These are phyloP conservation scores for Gallinago nigripennis DNA, from an alignment of 2,797 vertebrate genomes.

Conservation along the genomic window DNA sequence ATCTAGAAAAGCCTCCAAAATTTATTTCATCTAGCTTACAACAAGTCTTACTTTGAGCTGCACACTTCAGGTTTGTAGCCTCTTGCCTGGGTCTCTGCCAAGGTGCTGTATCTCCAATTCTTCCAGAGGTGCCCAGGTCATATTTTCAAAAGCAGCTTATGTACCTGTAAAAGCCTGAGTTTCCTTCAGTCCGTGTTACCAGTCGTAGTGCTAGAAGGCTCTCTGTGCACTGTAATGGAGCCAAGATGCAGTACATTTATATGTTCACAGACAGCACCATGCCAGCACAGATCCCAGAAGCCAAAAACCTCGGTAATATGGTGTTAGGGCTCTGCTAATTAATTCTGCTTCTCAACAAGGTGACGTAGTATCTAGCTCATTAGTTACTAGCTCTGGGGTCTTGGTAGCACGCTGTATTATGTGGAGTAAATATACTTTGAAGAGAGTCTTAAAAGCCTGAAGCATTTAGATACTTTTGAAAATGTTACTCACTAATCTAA, in stretches of 20 bases:
- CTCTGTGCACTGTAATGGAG: neutral
- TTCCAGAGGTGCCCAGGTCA: neutral
- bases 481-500: neutral
- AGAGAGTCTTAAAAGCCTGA: constrained; percentile 1
- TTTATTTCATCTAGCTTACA: neutral
- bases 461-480: constrained; percentile 4
- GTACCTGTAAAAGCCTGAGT: neutral
- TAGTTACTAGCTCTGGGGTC: constrained; percentile 40
- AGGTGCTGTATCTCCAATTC: neutral
- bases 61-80: neutral
- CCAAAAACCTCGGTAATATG: neutral
- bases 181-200: neutral
- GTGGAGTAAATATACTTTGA: constrained; percentile 22
- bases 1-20: neutral
- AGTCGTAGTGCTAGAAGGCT: neutral
- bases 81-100: neutral
- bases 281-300: neutral
- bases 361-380: neutral
- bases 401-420: neutral
- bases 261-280: neutral
- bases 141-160: neutral
- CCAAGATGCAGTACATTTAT: neutral
- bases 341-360: constrained; percentile 24
- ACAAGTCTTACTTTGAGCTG: neutral
- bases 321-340: neutral